Evolutionary conservation across 2,888 invertebrate species (phyloP).

Genomic region (Dasysyrphus albostriatus): DNA sequence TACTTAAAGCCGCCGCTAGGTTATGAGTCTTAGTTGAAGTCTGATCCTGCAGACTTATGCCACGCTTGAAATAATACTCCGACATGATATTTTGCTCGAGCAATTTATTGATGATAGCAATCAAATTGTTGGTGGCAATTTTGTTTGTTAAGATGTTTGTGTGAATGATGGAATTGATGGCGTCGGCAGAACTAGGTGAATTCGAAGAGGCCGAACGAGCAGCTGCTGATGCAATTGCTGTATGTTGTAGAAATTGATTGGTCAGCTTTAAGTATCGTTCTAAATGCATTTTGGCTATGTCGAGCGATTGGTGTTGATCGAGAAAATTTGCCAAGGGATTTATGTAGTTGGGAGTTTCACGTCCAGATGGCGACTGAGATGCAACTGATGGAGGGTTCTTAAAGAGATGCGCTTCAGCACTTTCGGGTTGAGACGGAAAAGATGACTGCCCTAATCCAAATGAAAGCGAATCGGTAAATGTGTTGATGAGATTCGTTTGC

Average conservation of each 20-base stretch:
- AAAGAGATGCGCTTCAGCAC: conserved; percentile 29
- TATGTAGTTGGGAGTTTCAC: conserved; percentile 67
- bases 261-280: conserved; percentile 80
- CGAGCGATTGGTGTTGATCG: conserved; percentile 80
- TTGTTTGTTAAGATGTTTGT: conserved; percentile 78
- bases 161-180: conserved; percentile 77
- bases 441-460: conserved; percentile 39
- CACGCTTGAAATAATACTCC: conserved; percentile 78
- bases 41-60: conserved; percentile 73
- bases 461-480: conserved; percentile 58
- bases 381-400: conserved; percentile 42
- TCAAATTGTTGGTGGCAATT: conserved; percentile 78
- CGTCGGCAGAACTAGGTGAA: conserved; percentile 74
- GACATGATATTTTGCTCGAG: conserved; percentile 78
- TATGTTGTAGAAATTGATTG: conserved; percentile 79
- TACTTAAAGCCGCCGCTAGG: conserved; percentile 15
- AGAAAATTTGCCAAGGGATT: conserved; percentile 79
- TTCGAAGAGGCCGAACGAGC: conserved; percentile 75
- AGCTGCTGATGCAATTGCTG: conserved; percentile 79
- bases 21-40: conserved; percentile 38
- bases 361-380: conserved; percentile 50
- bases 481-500: conserved; percentile 47
- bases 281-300: conserved; percentile 82
- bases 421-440: background rate
- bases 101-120: conserved; percentile 78